Evolutionary conservation across 2,797 vertebrate genomes (phyloP).

Genomic region (Lagodon rhomboides): DNA sequence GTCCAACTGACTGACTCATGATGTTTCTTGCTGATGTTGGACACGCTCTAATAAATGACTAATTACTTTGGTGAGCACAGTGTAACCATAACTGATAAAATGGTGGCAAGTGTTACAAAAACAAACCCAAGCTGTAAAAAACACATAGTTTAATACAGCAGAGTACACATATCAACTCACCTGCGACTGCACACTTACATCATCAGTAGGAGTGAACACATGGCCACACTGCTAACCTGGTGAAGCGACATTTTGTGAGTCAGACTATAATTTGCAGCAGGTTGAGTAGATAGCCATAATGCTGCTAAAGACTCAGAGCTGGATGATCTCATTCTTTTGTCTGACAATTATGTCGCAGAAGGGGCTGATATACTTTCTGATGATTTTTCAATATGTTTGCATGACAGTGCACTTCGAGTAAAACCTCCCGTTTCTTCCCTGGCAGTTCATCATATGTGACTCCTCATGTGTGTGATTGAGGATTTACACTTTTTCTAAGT

Average conservation of each 20-base stretch:
- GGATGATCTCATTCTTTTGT: neutral
- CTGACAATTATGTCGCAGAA: too few species aligned
- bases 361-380: neutral
- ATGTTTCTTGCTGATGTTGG: too few species aligned
- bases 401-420: neutral
- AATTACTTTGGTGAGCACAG: too few species aligned
- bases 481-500: slow-evolving; percentile 18
- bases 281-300: neutral
- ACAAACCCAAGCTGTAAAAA: too few species aligned
- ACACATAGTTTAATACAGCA: too few species aligned
- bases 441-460: slow-evolving; percentile 22
- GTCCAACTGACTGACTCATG: too few species aligned
- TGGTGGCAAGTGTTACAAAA: too few species aligned
- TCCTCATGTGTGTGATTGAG: slow-evolving; percentile 27
- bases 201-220: too few species aligned
- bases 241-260: neutral
- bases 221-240: neutral
- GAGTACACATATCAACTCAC: too few species aligned
- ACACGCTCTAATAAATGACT: too few species aligned
- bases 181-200: too few species aligned
- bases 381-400: slow-evolving; percentile 18
- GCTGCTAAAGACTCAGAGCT: neutral
- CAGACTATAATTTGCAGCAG: neutral
- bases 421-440: neutral
- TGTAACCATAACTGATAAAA: too few species aligned